These are phyloP conservation scores for Leptinotarsa rubiginosa DNA, from an alignment of 2,888 invertebrate species.

Conservation along the genomic window DNA sequence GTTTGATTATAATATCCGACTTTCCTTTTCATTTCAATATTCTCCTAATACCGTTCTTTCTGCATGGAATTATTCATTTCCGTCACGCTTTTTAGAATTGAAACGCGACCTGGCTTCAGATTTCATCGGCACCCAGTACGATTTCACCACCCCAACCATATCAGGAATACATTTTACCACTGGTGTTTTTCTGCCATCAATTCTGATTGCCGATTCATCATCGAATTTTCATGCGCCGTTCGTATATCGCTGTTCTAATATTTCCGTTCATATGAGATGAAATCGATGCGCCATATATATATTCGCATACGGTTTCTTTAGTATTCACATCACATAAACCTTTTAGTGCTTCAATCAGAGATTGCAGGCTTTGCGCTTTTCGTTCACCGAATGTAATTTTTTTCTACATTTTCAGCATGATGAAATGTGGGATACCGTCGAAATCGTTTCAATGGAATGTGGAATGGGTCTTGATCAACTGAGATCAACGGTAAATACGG, in stretches of 20 bases:
- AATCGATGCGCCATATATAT: constrained; percentile 20
- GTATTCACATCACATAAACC: constrained; percentile 36
- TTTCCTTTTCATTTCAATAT: too few species aligned
- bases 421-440: neutral
- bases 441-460: neutral
- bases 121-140: neutral
- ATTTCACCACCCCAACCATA: neutral
- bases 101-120: neutral
- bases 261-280: constrained; percentile 25
- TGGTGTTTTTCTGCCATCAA: constrained; percentile 10
- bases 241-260: constrained; percentile 22
- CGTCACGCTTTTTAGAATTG: neutral
- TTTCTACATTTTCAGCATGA: constrained; percentile 1
- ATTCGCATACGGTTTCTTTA: constrained; percentile 33
- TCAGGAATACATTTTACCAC: constrained; percentile 3
- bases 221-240: constrained; percentile 19
- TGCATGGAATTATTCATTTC: neutral
- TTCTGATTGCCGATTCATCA: constrained; percentile 11
- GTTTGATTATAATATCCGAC: too few species aligned
- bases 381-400: constrained; percentile 13
- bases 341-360: constrained; percentile 38
- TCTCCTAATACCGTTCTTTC: too few species aligned
- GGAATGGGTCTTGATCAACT: neutral
- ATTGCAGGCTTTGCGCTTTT: constrained; percentile 29
- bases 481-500: neutral